Evolutionary conservation across 2,888 invertebrate genomes (phyloP).

Genomic region (Eupithecia centaureata): DNA sequence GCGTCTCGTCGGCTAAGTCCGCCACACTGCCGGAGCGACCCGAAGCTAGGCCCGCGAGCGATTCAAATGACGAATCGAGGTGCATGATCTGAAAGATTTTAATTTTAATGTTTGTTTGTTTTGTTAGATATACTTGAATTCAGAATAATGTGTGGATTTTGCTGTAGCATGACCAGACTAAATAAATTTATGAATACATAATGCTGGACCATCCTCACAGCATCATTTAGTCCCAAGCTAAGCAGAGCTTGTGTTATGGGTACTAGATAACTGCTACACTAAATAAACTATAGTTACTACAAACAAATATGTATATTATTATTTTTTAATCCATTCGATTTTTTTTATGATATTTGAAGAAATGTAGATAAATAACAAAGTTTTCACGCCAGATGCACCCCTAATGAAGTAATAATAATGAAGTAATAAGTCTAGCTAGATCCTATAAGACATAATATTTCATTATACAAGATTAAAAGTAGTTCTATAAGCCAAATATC

Average conservation of each 20-base stretch:
- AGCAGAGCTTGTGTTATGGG: no score
- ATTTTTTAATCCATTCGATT: no score
- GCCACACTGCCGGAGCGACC: constrained; percentile 93
- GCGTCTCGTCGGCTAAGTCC: constrained; percentile 88
- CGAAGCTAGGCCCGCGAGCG: constrained; percentile 86
- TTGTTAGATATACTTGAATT: neutral
- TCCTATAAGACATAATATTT: no score
- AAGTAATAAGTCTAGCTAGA: no score
- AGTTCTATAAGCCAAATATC: neutral
- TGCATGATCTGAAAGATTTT: constrained; percentile 87
- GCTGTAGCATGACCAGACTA: neutral
- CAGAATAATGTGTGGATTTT: neutral
- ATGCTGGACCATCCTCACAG: no score
- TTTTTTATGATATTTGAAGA: no score
- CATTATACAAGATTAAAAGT: neutral
- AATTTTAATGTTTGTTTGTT: neutral
- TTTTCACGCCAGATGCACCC: neutral
- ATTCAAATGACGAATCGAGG: constrained; percentile 91
- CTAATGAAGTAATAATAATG: neutral
- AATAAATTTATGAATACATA: no score
- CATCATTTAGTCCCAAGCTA: no score
- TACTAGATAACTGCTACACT: no score
- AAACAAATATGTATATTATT: no score
- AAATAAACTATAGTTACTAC: no score
- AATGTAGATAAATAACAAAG: neutral